Percentiles rank a stretch among this genome's conserved stretches.
These are phyloP conservation scores for Rhinolophus sinicus DNA, from an alignment of 2,113 vertebrate genomes.

Conservation along the genomic window DNA sequence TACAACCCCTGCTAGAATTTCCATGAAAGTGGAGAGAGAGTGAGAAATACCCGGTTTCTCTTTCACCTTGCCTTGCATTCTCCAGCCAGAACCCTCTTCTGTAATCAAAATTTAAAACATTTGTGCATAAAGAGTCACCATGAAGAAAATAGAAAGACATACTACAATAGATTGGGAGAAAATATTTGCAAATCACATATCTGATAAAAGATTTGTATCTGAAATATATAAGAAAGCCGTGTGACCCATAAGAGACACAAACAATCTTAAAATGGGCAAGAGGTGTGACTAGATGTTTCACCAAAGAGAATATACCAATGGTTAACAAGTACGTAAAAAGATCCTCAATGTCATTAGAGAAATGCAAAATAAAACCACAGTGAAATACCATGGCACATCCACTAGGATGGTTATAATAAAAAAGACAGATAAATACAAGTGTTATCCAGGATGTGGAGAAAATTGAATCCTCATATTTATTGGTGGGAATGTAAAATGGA, in stretches of 20 bases:
- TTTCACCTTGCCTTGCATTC: rapidly evolving
- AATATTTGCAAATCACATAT: not conserved
- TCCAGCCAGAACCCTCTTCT: not conserved
- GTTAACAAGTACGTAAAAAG: not conserved
- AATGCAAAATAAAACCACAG: not conserved
- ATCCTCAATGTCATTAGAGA: not conserved
- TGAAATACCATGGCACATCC: not conserved
- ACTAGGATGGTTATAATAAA: not conserved
- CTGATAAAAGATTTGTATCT: not conserved
- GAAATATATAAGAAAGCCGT: not conserved
- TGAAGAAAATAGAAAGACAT: not conserved
- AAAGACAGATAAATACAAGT: not conserved
- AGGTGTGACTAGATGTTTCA: not conserved
- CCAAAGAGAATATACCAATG: not conserved
- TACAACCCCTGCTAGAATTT: not conserved
- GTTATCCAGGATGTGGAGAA: not conserved
- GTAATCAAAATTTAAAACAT: not conserved
- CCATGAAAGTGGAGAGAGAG: no score
- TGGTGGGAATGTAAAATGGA: not conserved
- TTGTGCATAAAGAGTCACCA: not conserved
- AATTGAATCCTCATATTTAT: not conserved
- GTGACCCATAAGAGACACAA: not conserved
- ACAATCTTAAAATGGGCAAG: not conserved
- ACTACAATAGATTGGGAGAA: not conserved
- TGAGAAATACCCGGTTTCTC: not conserved